Base-by-base conservation (phyloP, 2,888 invertebrate genomes). In the Helicoverpa assulta region DNA sequence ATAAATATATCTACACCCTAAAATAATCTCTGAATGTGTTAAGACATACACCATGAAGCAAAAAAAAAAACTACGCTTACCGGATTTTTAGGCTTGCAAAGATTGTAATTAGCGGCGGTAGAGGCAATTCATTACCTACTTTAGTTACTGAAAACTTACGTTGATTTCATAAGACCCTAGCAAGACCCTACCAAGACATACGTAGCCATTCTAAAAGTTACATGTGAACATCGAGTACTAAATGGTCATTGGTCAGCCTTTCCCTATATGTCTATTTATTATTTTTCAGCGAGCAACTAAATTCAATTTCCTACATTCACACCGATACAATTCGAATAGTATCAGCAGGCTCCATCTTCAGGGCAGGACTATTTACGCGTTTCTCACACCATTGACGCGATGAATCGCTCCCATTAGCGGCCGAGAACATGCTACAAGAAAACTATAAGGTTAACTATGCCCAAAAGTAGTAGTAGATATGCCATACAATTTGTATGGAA, bases 401-500 rank as follows among this genome's bases (percentile, higher is more conserved):
- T 89, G 92, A 91, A 92, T 92, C 91, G 91, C 84, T 88, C 92
- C 94, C 92, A 94, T 94, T 94, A 94, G 93, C 88, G 88, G 88
- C 85, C 80, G 80, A 86, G 91, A 90, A 91, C 91, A 90, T 91
- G 89, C 88, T 89, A 92, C 93, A 92, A 90, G 91, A 91, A 92
- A 91, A 92, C 92, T 93, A 91, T 92, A 92, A 93, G 94, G 93
- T 94, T 95, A 94, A 94, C 95, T 93, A 94, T 94, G 94, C 93
- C 95, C 95, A 94, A 95, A 94, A 94, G 90, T 89, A 94, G 94
- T 82, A 89, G 91, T 87, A 92, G 94, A 94, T 94, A 94, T 89
- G 92, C 93, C 92, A 93, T 93, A 95, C 95, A 95, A 95, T 95
- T 95, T 95, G 95, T 95, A 94, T 95, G 92, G 90, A 94, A 91